Percentiles rank a stretch among this genome's conserved stretches.
Conservation (phyloP, 1,140 invertebrate genomes). For the Aporrectodea caliginosa region DNA sequence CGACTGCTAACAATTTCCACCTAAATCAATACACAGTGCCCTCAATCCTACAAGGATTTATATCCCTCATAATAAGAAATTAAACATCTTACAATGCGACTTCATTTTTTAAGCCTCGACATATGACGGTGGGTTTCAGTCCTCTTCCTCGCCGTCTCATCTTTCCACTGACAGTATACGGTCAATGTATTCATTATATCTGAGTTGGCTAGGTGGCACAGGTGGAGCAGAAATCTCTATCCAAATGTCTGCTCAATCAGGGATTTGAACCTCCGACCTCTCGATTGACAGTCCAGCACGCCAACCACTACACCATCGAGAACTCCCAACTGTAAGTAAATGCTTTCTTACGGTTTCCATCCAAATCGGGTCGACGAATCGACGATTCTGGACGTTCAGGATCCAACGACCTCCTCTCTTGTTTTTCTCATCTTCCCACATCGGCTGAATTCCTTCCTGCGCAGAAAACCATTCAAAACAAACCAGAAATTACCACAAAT, state of each 20-base stretch:
- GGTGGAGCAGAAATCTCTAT: too few species aligned
- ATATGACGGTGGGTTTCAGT: background rate
- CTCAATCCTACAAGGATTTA: too few species aligned
- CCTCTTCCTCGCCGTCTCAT: too few species aligned
- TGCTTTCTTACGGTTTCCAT: background rate
- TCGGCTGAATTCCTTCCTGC: slow-evolving; percentile 81
- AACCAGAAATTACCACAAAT: background rate
- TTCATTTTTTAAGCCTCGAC: too few species aligned
- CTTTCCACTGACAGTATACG: background rate
- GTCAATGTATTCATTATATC: background rate
- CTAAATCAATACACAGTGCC: background rate
- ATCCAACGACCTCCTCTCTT: slow-evolving; percentile 92
- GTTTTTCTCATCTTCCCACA: slow-evolving; percentile 95
- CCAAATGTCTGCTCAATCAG: too few species aligned
- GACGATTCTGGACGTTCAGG: slow-evolving; percentile 64
- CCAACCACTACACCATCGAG: background rate
- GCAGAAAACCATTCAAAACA: background rate
- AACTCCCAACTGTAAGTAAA: background rate
- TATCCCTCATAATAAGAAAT: too few species aligned
- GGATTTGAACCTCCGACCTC: background rate
- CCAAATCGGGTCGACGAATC: background rate
- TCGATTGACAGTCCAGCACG: background rate
- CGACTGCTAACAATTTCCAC: background rate
- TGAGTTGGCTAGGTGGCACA: background rate
- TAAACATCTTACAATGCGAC: too few species aligned